Base-by-base conservation (phyloP, 2,113 vertebrate species). In the Xenopus laevis region DNA sequence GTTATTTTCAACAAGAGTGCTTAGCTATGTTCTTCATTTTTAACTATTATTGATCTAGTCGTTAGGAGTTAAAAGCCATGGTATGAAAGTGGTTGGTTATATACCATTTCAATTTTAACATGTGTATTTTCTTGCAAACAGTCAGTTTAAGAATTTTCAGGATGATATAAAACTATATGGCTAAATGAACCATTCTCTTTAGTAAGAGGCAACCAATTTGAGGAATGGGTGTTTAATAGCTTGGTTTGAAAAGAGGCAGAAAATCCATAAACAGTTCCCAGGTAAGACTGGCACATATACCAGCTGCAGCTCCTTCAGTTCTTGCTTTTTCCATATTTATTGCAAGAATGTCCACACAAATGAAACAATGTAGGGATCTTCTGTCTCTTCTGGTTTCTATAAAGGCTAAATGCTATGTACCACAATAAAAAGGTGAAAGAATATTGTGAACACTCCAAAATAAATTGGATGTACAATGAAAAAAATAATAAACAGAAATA, bases 321-420 rank as follows among this genome's bases (percentile, higher is more conserved):
- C 53, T 18, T 55, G 53, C 53, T 55, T n/a, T 55, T n/a, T 55
- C 53, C 53, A 55, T n/a, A 55, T n/a, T 55, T 50, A 50, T 55
- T 55, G 4, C 4, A n/a, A n/a, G 52, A n/a, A 55, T 55, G 53
- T 55, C 53, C 53, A 55, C 1, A 55, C 17, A 16, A 55, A 50
- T 50, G 47, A 50, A 50, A 13, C 15, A 50, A 16, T 50, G 47
- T 15, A 50, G 47, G 11, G 15, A 12, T 50, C 47, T 50, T 50
- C 4, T 13, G 47, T 55, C 53, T 55, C 4, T 55, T 55, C 15
- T 16, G 17, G 53, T 55, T 55, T 2, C 16, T n/a, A 55, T n/a
- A 16, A 55, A 55, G 33, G 33, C 4, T 16, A n/a, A n/a, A 55
- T n/a, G 17, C 53, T 55, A 55, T 55, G 16, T n/a, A 55, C 16